phyloP scores from a whole-genome alignment of 2,797 vertebrate genomes.

The Pangasius sanitwongsei region DNA sequence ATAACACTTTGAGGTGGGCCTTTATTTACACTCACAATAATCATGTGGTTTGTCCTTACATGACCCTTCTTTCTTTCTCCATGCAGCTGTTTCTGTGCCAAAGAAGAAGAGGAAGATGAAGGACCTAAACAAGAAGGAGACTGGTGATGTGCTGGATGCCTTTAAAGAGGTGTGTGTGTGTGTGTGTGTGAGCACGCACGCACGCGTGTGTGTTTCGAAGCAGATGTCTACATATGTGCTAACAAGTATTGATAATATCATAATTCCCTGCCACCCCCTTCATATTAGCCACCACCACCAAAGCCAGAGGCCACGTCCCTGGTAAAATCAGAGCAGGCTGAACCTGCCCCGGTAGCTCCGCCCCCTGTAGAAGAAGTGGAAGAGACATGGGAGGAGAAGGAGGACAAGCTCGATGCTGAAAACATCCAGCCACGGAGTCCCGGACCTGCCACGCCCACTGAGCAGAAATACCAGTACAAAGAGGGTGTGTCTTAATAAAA shows the following conservation, averaged over 20 bases:
- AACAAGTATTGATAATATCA: background rate
- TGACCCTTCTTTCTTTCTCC: background rate
- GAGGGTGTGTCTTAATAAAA: constrained; percentile 78
- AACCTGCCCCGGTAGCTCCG: constrained; percentile 64
- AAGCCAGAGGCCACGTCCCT: constrained; percentile 75
- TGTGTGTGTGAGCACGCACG: constrained; percentile 39
- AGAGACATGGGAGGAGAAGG: constrained; percentile 95
- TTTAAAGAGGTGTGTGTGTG: constrained; percentile 86
- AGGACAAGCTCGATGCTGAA: constrained; percentile 90
- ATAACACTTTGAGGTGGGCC: too few relatives aligned
- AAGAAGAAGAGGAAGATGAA: constrained; percentile 97
- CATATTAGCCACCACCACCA: constrained; percentile 65
- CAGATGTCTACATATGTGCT: background rate
- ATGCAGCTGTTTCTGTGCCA: constrained; percentile 87
- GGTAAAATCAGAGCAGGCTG: constrained; percentile 60
- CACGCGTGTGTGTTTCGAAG: background rate
- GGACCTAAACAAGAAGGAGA: constrained; percentile 94
- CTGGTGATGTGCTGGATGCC: constrained; percentile 92
- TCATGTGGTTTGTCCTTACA: background rate
- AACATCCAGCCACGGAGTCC: constrained; percentile 81
- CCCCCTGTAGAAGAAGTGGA: constrained; percentile 83
- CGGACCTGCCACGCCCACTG: constrained; percentile 51
- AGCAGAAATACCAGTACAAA: constrained; percentile 95
- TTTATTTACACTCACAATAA: too few relatives aligned
- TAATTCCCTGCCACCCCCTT: background rate